Evolutionary conservation across 1,140 invertebrate species (phyloP).

Genomic region (Charaxes varanes): DNA sequence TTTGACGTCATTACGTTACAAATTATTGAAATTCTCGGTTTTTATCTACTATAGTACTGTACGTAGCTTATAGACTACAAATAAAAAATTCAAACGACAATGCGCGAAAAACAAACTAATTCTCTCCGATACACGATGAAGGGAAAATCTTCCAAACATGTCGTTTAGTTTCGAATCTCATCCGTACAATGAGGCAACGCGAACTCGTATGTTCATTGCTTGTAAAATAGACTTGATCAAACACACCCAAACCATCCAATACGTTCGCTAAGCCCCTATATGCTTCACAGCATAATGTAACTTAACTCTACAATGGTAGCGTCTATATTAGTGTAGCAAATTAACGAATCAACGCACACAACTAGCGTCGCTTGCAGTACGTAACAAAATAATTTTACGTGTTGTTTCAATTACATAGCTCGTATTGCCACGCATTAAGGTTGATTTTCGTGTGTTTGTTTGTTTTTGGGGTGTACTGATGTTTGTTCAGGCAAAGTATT

Average conservation of each 20-base stretch:
- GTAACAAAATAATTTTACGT: not conserved
- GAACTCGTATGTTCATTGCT: conserved; percentile 14
- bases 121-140: not conserved
- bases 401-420: not conserved
- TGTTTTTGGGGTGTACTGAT: conserved; percentile 6
- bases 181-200: conserved; percentile 6
- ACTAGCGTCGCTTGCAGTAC: not conserved
- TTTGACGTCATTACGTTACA: too few species aligned
- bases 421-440: conserved; percentile 3
- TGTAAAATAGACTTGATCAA: conserved; percentile 19
- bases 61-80: too few species aligned
- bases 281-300: not conserved
- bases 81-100: too few species aligned
- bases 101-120: not conserved
- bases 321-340: not conserved
- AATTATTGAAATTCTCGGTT: too few species aligned
- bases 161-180: conserved; percentile 5
- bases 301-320: not conserved
- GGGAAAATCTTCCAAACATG: not conserved
- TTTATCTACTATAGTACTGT: too few species aligned
- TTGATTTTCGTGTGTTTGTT: conserved; percentile 1
- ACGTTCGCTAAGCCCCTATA: conserved; percentile 1
- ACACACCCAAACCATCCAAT: conserved; percentile 6
- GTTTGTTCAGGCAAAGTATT: conserved; percentile 18
- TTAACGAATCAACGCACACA: not conserved